These are phyloP conservation scores for Enoplosus armatus DNA, from an alignment of 2,797 vertebrate species.

Conservation along the genomic window DNA sequence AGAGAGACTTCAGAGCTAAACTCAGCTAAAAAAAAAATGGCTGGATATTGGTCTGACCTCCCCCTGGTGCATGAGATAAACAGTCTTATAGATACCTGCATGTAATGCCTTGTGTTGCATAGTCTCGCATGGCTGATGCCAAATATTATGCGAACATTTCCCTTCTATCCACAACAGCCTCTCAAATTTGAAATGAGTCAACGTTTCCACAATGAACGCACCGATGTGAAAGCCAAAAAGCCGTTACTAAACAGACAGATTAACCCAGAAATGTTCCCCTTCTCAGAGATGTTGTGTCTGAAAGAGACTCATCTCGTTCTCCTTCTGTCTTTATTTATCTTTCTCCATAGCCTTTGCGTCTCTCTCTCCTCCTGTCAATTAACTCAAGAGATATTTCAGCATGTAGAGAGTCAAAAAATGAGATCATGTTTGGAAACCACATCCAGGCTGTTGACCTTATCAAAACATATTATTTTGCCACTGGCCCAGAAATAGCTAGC, in stretches of 20 bases:
- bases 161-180: not conserved
- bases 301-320: constrained; percentile 8
- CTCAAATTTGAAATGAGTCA: constrained; percentile 4
- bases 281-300: constrained; percentile 2
- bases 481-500: constrained; percentile 67
- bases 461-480: constrained; percentile 72
- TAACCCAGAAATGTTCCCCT: constrained; percentile 6
- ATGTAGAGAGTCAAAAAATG: constrained; percentile 37
- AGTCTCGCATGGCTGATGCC: constrained; percentile 11
- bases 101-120: not conserved
- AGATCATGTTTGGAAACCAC: constrained; percentile 65
- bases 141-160: constrained; percentile 4
- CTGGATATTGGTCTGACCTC: not conserved
- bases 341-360: not conserved
- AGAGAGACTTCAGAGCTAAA: too few species aligned
- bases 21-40: constrained; percentile 2
- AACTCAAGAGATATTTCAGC: constrained; percentile 48
- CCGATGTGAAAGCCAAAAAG: constrained; percentile 5
- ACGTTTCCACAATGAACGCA: constrained; percentile 5
- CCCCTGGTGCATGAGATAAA: not conserved
- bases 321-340: constrained; percentile 19
- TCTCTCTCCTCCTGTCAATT: constrained; percentile 50
- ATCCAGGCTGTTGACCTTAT: constrained; percentile 73
- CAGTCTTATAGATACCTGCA: not conserved
- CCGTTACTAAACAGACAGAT: not conserved